Conservation (phyloP, 1,140 invertebrate species). For the Eulimnadia texana region DNA sequence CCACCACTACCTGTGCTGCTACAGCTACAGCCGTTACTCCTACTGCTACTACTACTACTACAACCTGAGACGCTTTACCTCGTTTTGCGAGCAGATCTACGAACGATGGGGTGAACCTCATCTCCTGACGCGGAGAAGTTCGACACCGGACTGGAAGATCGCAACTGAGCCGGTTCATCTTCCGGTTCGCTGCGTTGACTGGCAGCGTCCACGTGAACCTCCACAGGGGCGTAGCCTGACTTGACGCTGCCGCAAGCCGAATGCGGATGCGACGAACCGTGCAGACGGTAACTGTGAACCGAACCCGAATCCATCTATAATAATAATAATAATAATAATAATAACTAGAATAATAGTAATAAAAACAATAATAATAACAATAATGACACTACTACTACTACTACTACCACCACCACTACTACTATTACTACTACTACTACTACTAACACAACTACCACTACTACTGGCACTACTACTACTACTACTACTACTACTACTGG, state of each 20-base stretch:
- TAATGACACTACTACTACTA: not conserved
- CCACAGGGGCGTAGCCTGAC: slow-evolving; percentile 25
- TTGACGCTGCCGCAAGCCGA: slow-evolving; percentile 10
- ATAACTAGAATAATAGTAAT: not conserved
- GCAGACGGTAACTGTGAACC: slow-evolving; percentile 13
- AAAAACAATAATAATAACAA: too few species aligned
- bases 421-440: not conserved
- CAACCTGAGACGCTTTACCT: too few species aligned
- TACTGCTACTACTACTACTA: too few species aligned
- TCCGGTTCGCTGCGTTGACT: slow-evolving; percentile 25
- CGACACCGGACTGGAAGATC: slow-evolving; percentile 33
- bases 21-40: too few species aligned
- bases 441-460: not conserved
- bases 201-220: slow-evolving; percentile 24
- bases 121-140: slow-evolving; percentile 22
- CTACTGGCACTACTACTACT: not conserved
- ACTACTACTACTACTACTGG: not conserved
- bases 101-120: slow-evolving; percentile 24
- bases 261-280: not conserved
- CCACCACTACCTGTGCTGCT: too few species aligned
- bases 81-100: slow-evolving; percentile 22
- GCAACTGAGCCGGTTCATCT: slow-evolving; percentile 22
- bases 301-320: slow-evolving; percentile 10
- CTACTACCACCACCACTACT: not conserved
- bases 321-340: not conserved